Evolutionary conservation across 1,140 invertebrate genomes (phyloP), one percentile per base, ranked within the genome.

Genomic region (Globodera rostochiensis): DNA sequence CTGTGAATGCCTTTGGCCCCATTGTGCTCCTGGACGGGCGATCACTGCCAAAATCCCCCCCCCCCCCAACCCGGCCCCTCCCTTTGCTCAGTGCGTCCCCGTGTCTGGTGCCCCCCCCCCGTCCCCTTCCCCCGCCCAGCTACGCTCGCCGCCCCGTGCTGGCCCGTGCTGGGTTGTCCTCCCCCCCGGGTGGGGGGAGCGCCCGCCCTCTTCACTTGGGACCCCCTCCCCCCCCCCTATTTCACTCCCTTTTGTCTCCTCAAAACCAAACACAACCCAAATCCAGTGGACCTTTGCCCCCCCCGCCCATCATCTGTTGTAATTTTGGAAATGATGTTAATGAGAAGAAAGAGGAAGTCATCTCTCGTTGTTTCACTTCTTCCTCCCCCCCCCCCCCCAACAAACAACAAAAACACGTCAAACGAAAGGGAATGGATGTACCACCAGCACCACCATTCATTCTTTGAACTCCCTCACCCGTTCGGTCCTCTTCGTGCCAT

Each of bases 91-190:
- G 57, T 60, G 9, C 53, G n/a, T 57, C 67, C 67, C 50, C 21
- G 47, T 77, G 75, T 77, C 76, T 77, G 60, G 76, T 78, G 64
- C 21, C 66, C 47, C 50, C 8, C 46, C 19, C 49, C 45, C 70
- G 46, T 15, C 60, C 70, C 19, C 21, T 36, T 49, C 50, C 50
- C 57, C 13, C 73, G 25, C 50, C 74, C 57, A 6, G 57, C 57
- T 5, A 60, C 76, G 76, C 76, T 53, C 76, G 76, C 76, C 70
- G 76, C 76, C 76, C 76, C 76, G 76, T 78, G 76, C 76, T 78
- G 25, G 76, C 49, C 76, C 70, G 76, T 78, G 60, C 76, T 70
- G 66, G 64, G 64, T 67, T 67, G 19, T 4, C n/a, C 57, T 15
- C 5, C 15, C 21, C 69, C 49, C 15, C 69, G 66, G 47, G 53